These are phyloP conservation scores for Amblyraja radiata DNA, from an alignment of 2,797 vertebrate species.

Conservation along the genomic window DNA sequence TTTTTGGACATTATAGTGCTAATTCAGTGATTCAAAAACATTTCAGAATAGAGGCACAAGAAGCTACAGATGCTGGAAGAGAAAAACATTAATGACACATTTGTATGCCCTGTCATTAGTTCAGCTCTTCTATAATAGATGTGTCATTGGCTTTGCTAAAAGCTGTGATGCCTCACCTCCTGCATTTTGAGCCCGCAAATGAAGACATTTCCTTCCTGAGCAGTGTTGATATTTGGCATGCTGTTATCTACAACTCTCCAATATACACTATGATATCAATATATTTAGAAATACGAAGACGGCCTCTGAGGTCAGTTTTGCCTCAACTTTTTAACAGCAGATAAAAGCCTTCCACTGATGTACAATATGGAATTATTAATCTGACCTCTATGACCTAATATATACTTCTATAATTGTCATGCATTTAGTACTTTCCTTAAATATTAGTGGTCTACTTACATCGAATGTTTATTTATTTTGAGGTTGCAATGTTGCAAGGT, in stretches of 20 bases:
- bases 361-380: not conserved
- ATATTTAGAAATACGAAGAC: not conserved
- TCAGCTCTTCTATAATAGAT: not conserved
- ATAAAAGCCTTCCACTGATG: not conserved
- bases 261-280: not conserved
- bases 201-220: not conserved
- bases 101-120: not conserved
- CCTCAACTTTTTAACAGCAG: not conserved
- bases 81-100: not conserved
- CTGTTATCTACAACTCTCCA: not conserved
- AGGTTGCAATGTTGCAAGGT: not conserved
- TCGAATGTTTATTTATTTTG: not conserved
- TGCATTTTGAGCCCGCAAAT: not conserved
- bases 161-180: not conserved
- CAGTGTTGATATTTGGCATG: not conserved
- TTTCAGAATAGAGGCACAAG: not conserved
- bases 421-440: not conserved
- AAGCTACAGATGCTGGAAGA: no score
- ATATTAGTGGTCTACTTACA: not conserved
- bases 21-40: not conserved
- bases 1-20: not conserved
- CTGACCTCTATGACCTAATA: not conserved
- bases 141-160: not conserved
- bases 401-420: not conserved
- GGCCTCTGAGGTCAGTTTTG: not conserved